Evolutionary conservation across 2,888 invertebrate species (phyloP).

Genomic region (Ophonus ardosiacus): DNA sequence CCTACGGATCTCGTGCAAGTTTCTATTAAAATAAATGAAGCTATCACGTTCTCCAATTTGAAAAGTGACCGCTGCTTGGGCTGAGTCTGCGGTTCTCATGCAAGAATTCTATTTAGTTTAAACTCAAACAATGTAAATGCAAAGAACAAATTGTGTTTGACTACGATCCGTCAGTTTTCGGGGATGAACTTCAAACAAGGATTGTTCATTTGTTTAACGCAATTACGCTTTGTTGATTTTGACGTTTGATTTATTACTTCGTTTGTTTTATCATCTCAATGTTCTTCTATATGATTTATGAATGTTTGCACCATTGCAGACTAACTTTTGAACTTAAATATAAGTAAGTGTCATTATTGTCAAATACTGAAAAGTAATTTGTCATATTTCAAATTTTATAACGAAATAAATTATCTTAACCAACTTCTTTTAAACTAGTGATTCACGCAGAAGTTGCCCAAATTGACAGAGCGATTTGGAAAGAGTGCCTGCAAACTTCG

Average conservation of each 20-base stretch:
- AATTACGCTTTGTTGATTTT: constrained; percentile 18
- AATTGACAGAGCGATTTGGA: no score
- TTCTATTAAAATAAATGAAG: constrained; percentile 40
- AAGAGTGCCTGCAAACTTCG: no score
- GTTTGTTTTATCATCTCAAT: not conserved
- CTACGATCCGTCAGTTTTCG: constrained; percentile 19
- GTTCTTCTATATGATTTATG: not conserved
- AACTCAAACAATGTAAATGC: constrained; percentile 31
- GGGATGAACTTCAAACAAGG: constrained; percentile 13
- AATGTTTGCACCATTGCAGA: no score
- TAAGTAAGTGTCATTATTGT: no score
- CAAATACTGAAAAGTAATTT: no score
- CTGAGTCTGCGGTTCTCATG: constrained; percentile 1
- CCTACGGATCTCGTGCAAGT: constrained; percentile 1
- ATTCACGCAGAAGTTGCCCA: no score
- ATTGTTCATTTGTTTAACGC: constrained; percentile 23
- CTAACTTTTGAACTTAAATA: no score
- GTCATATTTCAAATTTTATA: no score
- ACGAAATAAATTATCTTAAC: no score
- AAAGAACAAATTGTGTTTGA: constrained; percentile 30
- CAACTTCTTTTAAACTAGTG: no score
- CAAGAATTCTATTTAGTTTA: constrained; percentile 15
- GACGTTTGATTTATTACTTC: constrained; percentile 10
- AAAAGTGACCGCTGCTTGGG: not conserved
- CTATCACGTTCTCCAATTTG: constrained; percentile 3